These are phyloP conservation scores for Astropecten irregularis DNA, from an alignment of 53 echinoderm and acorn worm species.

Conservation along the genomic window DNA sequence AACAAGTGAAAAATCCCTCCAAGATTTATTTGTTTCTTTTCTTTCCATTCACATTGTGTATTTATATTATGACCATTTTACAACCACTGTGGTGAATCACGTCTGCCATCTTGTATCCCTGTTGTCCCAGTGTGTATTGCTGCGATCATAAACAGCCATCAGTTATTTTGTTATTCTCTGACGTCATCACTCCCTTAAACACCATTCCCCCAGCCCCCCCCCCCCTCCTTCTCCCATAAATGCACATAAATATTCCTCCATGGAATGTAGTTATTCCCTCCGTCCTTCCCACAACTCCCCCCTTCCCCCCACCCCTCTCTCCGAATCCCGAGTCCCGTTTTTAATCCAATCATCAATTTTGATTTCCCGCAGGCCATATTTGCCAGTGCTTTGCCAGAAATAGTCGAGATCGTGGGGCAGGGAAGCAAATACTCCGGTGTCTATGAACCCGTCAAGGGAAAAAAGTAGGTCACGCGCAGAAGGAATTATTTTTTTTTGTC, in stretches of 20 bases:
- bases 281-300: neutral
- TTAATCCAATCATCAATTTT: conserved; percentile 54
- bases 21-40: too few species aligned
- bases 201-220: too few species aligned
- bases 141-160: neutral
- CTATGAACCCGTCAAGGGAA: conserved; percentile 55
- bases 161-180: neutral
- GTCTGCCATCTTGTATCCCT: too few species aligned
- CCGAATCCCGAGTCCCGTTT: neutral
- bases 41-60: too few species aligned
- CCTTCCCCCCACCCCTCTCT: too few species aligned
- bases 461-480: conserved; percentile 39
- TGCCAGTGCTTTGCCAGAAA: conserved; percentile 62
- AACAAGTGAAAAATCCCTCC: too few species aligned
- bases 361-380: conserved; percentile 65
- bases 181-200: too few species aligned
- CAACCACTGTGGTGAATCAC: too few species aligned
- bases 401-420: conserved; percentile 55
- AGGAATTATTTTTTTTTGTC: neutral
- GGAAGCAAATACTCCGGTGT: conserved; percentile 58
- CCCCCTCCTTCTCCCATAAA: neutral
- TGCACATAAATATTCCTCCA: neutral
- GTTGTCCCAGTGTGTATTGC: too few species aligned
- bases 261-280: neutral
- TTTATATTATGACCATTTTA: too few species aligned